A percentile compares a stretch with the other conserved stretches of the same genome.
These are phyloP conservation scores for Hyppa rectilinea DNA, from an alignment of 2,888 invertebrate genomes.

Conservation along the genomic window DNA sequence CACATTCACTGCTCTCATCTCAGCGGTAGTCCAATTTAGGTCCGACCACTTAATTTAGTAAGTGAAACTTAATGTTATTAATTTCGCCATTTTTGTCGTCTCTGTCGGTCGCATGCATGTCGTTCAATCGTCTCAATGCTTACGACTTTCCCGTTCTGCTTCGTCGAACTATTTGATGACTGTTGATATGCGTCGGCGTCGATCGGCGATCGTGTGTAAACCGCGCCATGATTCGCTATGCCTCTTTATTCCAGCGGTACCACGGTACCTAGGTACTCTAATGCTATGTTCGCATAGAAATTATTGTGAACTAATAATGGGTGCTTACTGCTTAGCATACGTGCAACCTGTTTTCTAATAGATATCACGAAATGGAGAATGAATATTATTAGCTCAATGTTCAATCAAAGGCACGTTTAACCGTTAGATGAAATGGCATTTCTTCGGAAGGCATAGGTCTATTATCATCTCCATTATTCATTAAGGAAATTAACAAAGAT, in stretches of 20 bases:
- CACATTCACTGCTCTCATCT: slow-evolving; percentile 1
- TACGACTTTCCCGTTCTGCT: slow-evolving; percentile 86
- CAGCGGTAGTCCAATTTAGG: slow-evolving; percentile 9
- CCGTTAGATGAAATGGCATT: slow-evolving; percentile 12
- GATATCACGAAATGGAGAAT: slow-evolving; percentile 5
- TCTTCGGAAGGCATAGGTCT: not conserved
- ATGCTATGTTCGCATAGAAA: slow-evolving; percentile 45
- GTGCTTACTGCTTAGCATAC: slow-evolving; percentile 33
- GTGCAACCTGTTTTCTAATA: slow-evolving; percentile 22
- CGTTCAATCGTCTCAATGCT: slow-evolving; percentile 66
- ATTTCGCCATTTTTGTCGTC: slow-evolving; percentile 23
- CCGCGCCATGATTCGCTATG: slow-evolving; percentile 44
- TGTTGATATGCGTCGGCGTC: slow-evolving; percentile 71
- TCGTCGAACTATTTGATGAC: slow-evolving; percentile 71
- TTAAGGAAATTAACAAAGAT: slow-evolving; percentile 13
- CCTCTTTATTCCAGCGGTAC: slow-evolving; percentile 26
- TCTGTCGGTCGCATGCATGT: slow-evolving; percentile 58
- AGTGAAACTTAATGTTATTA: slow-evolving; percentile 25
- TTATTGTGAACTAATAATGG: slow-evolving; percentile 46
- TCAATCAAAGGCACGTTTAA: slow-evolving; percentile 15
- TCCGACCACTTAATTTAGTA: slow-evolving; percentile 16
- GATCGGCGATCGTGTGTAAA: slow-evolving; percentile 49
- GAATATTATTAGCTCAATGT: slow-evolving; percentile 19
- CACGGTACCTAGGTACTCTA: slow-evolving; percentile 20
- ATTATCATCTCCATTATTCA: slow-evolving; percentile 1